A percentile compares a stretch with the other conserved stretches of the same genome.
Conservation (phyloP, 2,888 invertebrate species). For the Drosophila meridiana region DNA sequence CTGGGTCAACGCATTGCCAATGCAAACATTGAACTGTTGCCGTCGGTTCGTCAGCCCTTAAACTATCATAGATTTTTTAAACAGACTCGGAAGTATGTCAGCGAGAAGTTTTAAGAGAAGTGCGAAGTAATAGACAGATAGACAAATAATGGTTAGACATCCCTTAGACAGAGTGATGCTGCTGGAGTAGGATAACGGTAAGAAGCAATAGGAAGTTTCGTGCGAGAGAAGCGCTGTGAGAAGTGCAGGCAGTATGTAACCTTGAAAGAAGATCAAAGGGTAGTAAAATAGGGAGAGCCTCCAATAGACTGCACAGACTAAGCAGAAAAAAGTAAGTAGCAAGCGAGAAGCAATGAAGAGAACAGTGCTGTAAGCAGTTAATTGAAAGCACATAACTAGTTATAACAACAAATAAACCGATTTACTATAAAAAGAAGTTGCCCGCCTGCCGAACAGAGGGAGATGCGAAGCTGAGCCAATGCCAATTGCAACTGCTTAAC, state of each 20-base stretch:
- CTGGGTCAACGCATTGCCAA: conserved; percentile 76
- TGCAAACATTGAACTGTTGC: conserved; percentile 15
- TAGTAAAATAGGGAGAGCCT: not conserved
- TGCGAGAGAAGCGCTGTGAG: not conserved
- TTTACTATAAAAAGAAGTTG: not conserved
- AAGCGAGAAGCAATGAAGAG: not conserved
- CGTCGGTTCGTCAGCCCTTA: not conserved
- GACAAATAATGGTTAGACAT: too few species aligned
- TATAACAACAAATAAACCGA: not conserved
- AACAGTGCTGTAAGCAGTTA: not conserved
- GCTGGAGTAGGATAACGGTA: too few species aligned
- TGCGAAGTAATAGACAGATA: not conserved
- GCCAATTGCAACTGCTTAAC: not conserved
- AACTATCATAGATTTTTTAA: conserved; percentile 27
- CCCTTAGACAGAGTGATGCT: too few species aligned
- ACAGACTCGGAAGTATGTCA: conserved; percentile 2
- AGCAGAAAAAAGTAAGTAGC: not conserved
- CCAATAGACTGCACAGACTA: not conserved
- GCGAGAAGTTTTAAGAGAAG: conserved; percentile 8
- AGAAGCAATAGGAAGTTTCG: too few species aligned
- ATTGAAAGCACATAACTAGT: not conserved
- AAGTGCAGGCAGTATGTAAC: not conserved
- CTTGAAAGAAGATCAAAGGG: not conserved
- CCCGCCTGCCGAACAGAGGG: not conserved
- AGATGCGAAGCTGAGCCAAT: conserved; percentile 3